phyloP scores from a whole-genome alignment of 64 coral and sea anemone species.

The Anthopleura sola region DNA sequence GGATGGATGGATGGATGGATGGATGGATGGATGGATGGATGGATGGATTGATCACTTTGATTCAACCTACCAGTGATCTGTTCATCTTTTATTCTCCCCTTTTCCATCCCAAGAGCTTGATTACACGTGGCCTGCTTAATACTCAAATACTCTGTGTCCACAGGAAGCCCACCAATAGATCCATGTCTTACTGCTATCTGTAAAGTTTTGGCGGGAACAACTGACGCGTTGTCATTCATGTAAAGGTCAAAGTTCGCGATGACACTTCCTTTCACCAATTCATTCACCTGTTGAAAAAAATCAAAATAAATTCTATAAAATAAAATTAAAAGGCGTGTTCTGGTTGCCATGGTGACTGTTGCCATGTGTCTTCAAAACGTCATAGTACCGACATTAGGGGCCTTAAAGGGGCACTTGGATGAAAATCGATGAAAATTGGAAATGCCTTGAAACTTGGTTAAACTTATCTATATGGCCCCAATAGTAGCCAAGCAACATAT shows the following conservation, averaged over 20 bases:
- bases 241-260: slow-evolving; percentile 25
- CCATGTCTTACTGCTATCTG: background rate
- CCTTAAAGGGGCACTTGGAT: no score
- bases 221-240: slow-evolving; percentile 8
- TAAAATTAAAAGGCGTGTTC: no score
- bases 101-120: slow-evolving; percentile 28
- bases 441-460: no score
- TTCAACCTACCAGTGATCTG: slow-evolving; percentile 4
- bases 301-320: no score
- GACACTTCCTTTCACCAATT: slow-evolving; percentile 1
- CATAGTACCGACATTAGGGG: no score
- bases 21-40: no score
- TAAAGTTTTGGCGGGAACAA: slow-evolving; percentile 24
- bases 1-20: no score
- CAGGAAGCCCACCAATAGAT: slow-evolving; percentile 13
- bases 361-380: no score
- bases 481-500: no score
- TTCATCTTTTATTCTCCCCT: slow-evolving; percentile 2
- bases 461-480: no score
- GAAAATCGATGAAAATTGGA: no score
- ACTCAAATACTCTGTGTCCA: background rate
- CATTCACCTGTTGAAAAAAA: slow-evolving; percentile 1
- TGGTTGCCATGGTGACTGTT: no score
- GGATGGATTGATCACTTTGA: background rate
- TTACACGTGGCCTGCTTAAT: background rate